Percentiles rank a stretch among this genome's conserved stretches.
Conservation (phyloP, 2,113 vertebrate species). For the Zosterops lateralis region DNA sequence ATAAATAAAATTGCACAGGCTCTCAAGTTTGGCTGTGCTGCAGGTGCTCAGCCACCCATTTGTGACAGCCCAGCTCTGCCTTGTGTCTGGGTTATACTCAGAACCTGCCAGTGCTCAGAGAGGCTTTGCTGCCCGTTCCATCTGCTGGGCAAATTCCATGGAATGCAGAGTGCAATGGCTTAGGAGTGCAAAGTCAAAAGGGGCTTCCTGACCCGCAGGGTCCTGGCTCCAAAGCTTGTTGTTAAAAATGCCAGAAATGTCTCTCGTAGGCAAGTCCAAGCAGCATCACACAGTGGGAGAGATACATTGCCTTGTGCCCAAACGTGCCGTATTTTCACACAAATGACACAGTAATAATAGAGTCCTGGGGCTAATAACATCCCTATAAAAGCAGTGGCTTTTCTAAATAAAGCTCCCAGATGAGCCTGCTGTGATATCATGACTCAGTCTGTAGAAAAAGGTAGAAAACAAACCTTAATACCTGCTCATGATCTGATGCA, state of each 20-base stretch:
- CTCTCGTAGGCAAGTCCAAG: neutral
- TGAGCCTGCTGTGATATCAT: neutral
- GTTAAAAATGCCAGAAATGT: neutral
- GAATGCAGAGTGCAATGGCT: fast-evolving
- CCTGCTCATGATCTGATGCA: slow-evolving; percentile 17
- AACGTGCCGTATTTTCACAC: neutral
- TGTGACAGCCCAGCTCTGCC: neutral
- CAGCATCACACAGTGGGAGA: neutral
- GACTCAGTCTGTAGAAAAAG: neutral
- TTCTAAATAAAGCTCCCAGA: neutral
- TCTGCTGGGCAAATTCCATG: neutral
- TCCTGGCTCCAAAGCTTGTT: neutral
- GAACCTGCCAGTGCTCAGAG: fast-evolving
- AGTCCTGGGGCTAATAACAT: neutral
- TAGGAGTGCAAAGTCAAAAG: neutral
- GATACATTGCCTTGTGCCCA: neutral
- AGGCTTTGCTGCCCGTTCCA: fast-evolving
- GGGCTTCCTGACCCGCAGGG: fast-evolving
- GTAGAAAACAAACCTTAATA: slow-evolving; percentile 34
- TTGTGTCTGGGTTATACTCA: neutral
- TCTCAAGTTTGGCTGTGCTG: neutral
- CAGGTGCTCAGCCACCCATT: fast-evolving
- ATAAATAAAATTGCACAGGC: fast-evolving
- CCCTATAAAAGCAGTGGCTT: neutral
- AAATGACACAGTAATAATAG: neutral